A percentile compares a stretch with the other conserved stretches of the same genome.
phyloP scores from a whole-genome alignment of 2,888 invertebrate genomes.

The Sinohyriopsis cumingii region DNA sequence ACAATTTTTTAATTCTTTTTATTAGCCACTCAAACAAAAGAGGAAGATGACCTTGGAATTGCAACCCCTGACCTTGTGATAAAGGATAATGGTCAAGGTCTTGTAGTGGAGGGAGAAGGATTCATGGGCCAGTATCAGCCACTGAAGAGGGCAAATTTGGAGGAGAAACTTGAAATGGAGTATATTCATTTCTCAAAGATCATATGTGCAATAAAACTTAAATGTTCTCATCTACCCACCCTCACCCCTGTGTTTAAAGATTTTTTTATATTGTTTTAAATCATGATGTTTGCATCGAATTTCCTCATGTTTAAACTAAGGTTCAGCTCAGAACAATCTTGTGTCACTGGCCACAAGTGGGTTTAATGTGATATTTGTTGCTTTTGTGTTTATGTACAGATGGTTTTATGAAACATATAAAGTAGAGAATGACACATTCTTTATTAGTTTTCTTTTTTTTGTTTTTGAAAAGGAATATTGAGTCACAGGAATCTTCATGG shows the following conservation, averaged over 20 bases:
- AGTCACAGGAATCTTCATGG: too few relatives aligned
- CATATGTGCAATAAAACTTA: not conserved
- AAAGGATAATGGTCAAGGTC: constrained; percentile 33
- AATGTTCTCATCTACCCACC: not conserved
- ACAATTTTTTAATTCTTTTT: constrained; percentile 1
- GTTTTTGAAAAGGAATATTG: too few relatives aligned
- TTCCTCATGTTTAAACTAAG: too few relatives aligned
- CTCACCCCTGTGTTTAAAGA: not conserved
- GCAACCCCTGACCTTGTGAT: constrained; percentile 66
- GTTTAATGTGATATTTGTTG: too few relatives aligned
- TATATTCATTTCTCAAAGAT: constrained; percentile 42
- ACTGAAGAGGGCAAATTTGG: constrained; percentile 59
- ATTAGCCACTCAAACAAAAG: constrained; percentile 56
- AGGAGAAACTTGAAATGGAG: constrained; percentile 67
- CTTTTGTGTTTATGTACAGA: too few relatives aligned
- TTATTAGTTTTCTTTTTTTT: too few relatives aligned
- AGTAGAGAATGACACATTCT: too few relatives aligned
- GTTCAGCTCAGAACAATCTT: too few relatives aligned
- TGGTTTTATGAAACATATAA: too few relatives aligned
- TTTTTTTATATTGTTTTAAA: not conserved
- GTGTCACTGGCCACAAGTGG: too few relatives aligned
- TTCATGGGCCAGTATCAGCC: constrained; percentile 67
- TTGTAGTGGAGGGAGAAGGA: constrained; percentile 61
- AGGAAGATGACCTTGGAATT: constrained; percentile 63
- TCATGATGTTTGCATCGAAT: too few relatives aligned